A percentile compares a stretch with the other conserved stretches of the same genome.
phyloP scores from a whole-genome alignment of 2,113 vertebrate species.

The Trogon melanurus region DNA sequence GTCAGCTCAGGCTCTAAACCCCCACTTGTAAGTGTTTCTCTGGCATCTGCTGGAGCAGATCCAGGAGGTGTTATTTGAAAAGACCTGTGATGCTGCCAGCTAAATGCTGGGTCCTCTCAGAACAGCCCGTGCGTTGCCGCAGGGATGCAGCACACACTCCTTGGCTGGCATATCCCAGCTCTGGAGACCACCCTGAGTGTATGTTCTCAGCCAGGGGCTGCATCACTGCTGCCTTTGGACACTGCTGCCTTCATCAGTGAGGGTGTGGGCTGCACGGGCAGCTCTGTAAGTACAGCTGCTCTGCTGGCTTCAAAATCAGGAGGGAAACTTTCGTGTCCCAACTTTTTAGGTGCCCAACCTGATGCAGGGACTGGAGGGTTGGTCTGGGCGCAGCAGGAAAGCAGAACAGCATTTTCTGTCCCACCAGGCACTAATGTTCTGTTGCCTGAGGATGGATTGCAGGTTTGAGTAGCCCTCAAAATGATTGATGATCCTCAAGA shows the following conservation, averaged over 20 bases:
- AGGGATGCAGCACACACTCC: neutral
- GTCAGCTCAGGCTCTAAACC: neutral
- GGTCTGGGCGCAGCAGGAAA: neutral
- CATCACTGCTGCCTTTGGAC: neutral
- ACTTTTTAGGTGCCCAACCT: neutral
- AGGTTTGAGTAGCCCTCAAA: neutral
- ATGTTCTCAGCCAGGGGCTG: neutral
- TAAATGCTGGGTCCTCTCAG: neutral
- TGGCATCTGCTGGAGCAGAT: neutral
- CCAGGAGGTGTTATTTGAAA: neutral
- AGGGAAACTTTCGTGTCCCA: neutral
- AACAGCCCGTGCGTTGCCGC: neutral
- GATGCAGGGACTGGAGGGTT: neutral
- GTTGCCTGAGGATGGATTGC: neutral
- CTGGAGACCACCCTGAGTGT: rapidly evolving
- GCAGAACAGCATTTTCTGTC: neutral
- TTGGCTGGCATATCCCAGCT: neutral
- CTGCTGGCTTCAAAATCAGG: neutral
- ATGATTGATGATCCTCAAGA: neutral
- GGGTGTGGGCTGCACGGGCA: neutral
- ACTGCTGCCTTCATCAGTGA: neutral
- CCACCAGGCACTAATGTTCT: neutral
- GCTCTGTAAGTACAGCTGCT: neutral
- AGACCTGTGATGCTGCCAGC: neutral
- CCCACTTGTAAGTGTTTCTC: neutral